Conservation (phyloP, 2,888 invertebrate genomes). For the Sphinx pinastri region DNA sequence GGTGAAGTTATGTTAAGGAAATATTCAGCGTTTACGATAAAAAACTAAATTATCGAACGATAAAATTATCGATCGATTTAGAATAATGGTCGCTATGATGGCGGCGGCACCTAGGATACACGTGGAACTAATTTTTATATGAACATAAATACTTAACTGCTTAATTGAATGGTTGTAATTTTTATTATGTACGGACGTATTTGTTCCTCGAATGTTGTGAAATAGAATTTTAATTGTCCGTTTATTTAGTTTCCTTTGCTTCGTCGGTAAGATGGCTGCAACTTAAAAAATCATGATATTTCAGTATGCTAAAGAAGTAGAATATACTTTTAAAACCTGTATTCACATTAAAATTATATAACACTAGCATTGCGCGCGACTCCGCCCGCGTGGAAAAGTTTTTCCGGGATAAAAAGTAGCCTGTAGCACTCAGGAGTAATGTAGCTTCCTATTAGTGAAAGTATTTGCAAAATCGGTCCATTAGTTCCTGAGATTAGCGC, state of each 20-base stretch:
- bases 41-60: slow-evolving; percentile 40
- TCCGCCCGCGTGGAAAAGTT: too few relatives aligned
- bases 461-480: too few relatives aligned
- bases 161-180: slow-evolving; percentile 49
- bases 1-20: slow-evolving; percentile 60
- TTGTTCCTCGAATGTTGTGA: slow-evolving; percentile 8
- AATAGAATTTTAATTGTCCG: not conserved
- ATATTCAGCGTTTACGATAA: slow-evolving; percentile 49
- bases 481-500: too few relatives aligned
- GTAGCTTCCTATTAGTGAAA: too few relatives aligned
- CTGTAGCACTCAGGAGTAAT: too few relatives aligned
- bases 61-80: slow-evolving; percentile 42
- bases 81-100: slow-evolving; percentile 45
- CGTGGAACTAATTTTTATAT: slow-evolving; percentile 62
- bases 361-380: too few relatives aligned
- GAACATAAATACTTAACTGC: slow-evolving; percentile 47
- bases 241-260: not conserved
- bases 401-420: too few relatives aligned
- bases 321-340: too few relatives aligned
- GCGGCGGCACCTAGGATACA: slow-evolving; percentile 47
- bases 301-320: too few relatives aligned
- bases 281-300: too few relatives aligned
- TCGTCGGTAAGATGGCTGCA: not conserved
- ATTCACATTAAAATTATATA: too few relatives aligned
- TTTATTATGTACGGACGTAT: slow-evolving; percentile 32